Evolutionary conservation across 2,888 invertebrate genomes (phyloP), one percentile per base, ranked within the genome.

Genomic region (Leuctra nigra): DNA sequence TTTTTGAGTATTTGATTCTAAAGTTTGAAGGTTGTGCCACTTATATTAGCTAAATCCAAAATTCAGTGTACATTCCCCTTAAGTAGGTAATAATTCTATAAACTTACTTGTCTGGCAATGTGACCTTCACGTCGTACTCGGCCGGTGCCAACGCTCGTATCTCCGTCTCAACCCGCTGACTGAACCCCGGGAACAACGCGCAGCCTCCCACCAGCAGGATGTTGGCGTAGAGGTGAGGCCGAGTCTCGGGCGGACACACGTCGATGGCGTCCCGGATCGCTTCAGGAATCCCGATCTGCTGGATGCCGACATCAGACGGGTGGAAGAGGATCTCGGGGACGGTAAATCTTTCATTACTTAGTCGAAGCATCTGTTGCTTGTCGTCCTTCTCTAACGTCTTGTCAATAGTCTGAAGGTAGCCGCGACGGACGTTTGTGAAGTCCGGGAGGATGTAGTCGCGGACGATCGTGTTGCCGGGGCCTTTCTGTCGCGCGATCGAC

Each of bases 381-480:
- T 22, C 38, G 25, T 55, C 59, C 53, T n/a, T 13, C 18, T 6
- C 33, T 16, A 4, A 18, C 1, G 68, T 66, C 56, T 77, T 71
- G 38, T 74, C 78, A 7, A 71, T 67, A 23, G 77, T 70, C 59
- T 77, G 71, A 1, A 83, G 69, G 68, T 76, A 92, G 9, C 97
- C 98, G 63, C 96, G 74, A 56, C 89, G 81, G 6, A 95, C 81
- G 1, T 86, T 83, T 0, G 93, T 93, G 70, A 94, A 99, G 74
- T 99, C 99, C 0, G 99, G 99, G 53, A 99, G 73, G 0, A 99
- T 87, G 70, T 99, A 99, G 68, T 98, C 97, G 63, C 86, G 79
- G 2, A 85, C 79, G 55, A 94, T 87, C 3, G 82, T 79, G 67
- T 86, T 86, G 35, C 79, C 80, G 29, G 79, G 73, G 16, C 76